Evolutionary conservation across 2,113 vertebrate species (phyloP).

Genomic region (Passer montanus): DNA sequence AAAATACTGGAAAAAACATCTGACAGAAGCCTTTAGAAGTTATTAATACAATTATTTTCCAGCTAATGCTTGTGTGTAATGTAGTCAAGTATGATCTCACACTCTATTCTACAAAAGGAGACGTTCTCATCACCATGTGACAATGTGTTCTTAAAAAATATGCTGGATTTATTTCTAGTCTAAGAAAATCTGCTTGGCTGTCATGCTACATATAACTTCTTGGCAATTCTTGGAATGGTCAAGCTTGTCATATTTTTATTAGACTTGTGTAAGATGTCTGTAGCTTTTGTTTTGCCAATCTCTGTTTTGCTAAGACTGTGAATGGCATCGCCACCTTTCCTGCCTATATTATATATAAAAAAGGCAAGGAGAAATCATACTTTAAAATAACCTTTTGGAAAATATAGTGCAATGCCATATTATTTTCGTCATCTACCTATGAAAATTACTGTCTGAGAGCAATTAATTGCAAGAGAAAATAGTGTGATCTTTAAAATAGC

Average conservation of each 20-base stretch:
- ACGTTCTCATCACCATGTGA: accelerated
- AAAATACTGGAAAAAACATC: background rate
- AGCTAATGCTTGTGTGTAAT: background rate
- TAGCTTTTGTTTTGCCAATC: background rate
- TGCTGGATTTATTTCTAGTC: background rate
- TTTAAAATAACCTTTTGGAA: background rate
- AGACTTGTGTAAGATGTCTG: background rate
- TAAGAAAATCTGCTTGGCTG: background rate
- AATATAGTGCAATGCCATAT: background rate
- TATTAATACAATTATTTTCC: background rate
- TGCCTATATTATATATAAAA: background rate
- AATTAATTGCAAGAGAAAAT: background rate
- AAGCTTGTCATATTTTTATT: background rate
- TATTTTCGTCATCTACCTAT: background rate
- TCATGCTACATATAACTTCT: background rate
- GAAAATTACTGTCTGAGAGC: background rate
- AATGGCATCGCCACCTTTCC: background rate
- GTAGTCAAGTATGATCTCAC: background rate
- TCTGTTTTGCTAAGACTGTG: background rate
- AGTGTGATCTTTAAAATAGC: background rate
- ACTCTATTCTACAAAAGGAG: background rate
- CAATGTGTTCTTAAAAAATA: background rate
- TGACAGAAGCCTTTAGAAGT: background rate
- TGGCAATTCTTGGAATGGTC: background rate
- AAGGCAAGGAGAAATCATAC: background rate